Evolutionary conservation across 2,797 vertebrate genomes (phyloP).

Genomic region (Eulemur coronatus): DNA sequence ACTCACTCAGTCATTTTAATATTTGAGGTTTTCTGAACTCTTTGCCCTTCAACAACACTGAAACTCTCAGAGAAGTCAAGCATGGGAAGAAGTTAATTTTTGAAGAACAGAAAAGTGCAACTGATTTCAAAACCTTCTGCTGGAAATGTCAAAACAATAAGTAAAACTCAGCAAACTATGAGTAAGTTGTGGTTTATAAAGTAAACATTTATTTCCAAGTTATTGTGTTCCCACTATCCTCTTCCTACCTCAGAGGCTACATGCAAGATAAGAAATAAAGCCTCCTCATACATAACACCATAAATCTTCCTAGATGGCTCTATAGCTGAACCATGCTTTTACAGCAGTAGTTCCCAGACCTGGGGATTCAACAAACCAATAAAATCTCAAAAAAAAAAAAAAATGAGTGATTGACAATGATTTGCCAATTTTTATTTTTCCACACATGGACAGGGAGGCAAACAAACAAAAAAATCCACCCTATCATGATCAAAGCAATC

Average conservation of each 20-base stretch:
- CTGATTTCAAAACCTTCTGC: neutral
- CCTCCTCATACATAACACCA: neutral
- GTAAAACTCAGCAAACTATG: neutral
- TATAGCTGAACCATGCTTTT: neutral
- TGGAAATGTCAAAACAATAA: neutral
- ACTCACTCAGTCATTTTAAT: neutral
- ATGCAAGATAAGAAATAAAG: neutral
- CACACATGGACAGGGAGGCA: neutral
- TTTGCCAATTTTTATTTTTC: neutral
- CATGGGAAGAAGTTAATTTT: neutral
- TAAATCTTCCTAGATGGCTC: neutral
- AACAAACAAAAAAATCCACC: neutral
- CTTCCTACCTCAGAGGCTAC: neutral
- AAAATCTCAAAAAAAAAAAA: neutral
- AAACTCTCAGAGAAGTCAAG: neutral
- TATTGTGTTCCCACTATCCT: neutral
- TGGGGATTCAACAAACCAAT: neutral
- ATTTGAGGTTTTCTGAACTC: slow-evolving; percentile 17
- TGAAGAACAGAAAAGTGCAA: neutral
- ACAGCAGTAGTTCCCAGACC: neutral
- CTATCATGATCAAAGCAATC: neutral
- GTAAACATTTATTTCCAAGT: neutral
- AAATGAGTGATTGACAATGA: neutral
- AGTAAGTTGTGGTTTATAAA: neutral
- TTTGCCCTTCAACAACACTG: neutral